Base-by-base conservation (phyloP, 92 coral and sea anemone species). In the Diadumene lineata region DNA sequence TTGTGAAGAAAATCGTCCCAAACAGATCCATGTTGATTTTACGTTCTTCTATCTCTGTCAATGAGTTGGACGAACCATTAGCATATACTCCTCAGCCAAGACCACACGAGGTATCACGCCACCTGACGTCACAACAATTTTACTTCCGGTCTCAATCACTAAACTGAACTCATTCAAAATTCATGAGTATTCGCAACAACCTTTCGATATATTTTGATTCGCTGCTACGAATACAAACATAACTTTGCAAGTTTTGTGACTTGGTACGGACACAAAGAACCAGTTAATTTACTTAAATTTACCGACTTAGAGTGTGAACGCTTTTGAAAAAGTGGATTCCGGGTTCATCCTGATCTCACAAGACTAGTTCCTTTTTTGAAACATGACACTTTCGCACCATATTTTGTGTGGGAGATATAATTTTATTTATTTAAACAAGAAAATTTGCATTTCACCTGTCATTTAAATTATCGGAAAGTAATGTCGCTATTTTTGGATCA, bases 61-160 rank as follows among this genome's bases (percentile, higher is more conserved):
- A 68, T 76, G 73, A 55, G 17, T 61, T 29, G 34, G 34, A 8
- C 56, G 72, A 43, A 38, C 34, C 56, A 60, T 74, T 74, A 1
- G 31, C 78, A 73, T 60, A 43, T 1, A 24, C 31, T 33, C 16
- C 29, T 26, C 73, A 21, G 6, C 50, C 34, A 70, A 43, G 30
- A 53, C 3, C 80, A 75, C 72, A 75, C 80, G 79, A 62, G 81
- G 73, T 21, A 79, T 79, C 83, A 79, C 83, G 62, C 83, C 83
- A 79, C 61, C 8, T 79, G 83, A 79, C 83, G 83, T 79, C 83
- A 79, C 44, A 24, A 19, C 55, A 22, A 26, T 64, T 76, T 53
- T 44, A 74, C 81, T 76, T 76, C 81, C 81, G 81, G 81, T 76
- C 55, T 25, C 19, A 43, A 28, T 11, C 62, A 60, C 13, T 13